phyloP scores from a whole-genome alignment of 2,888 invertebrate species.

The Anoplius nigerrimus region DNA sequence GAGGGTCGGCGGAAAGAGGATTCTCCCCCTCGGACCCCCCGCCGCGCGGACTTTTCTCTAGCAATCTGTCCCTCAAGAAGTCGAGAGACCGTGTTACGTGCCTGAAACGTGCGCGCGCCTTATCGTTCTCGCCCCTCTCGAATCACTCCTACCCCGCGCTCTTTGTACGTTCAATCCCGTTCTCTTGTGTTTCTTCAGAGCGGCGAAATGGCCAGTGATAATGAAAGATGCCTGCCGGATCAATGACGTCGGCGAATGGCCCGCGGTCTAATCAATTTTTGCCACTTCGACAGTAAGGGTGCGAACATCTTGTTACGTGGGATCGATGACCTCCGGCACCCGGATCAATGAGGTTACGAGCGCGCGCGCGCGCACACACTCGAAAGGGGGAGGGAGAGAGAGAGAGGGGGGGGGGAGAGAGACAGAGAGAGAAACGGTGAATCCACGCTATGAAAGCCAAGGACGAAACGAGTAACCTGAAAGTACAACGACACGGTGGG shows the following conservation, averaged over 20 bases:
- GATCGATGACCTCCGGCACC: slow-evolving; percentile 11
- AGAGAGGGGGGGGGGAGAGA: too few species aligned
- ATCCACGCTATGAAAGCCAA: slow-evolving; percentile 10
- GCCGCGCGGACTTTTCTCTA: background rate
- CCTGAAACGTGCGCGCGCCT: background rate
- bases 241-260: background rate
- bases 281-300: slow-evolving; percentile 43
- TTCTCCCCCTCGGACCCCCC: background rate
- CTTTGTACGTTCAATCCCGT: too few species aligned
- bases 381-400: too few species aligned
- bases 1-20: too few species aligned
- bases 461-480: slow-evolving; percentile 23
- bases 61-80: background rate
- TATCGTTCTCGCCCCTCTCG: too few species aligned
- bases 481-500: slow-evolving; percentile 19
- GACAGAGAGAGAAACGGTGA: too few species aligned
- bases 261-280: slow-evolving; percentile 50
- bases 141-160: too few species aligned
- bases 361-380: background rate
- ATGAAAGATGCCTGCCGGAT: slow-evolving; percentile 5
- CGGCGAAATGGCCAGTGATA: slow-evolving; percentile 6
- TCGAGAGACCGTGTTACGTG: background rate
- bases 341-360: slow-evolving; percentile 28
- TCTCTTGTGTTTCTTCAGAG: background rate
- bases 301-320: slow-evolving; percentile 50